Evolutionary conservation across 1,140 invertebrate genomes (phyloP), one percentile per base, ranked within the genome.

Genomic region (Condylostylus longicornis): DNA sequence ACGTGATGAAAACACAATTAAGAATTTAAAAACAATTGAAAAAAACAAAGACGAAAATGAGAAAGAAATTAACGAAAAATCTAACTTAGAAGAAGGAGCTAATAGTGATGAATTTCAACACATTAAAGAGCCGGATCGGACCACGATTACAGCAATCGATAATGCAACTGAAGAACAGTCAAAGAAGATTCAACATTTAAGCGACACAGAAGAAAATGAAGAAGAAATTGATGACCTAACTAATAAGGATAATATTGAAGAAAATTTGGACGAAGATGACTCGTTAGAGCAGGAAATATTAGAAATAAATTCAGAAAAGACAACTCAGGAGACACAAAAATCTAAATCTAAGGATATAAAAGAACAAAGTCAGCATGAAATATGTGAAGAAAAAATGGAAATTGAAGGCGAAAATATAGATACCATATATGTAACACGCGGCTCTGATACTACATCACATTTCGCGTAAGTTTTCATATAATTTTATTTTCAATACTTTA

Each of bases 91-190:
- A 22, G 67, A 72, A 18, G 67, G 75, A 2, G 30, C 18, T 14
- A 55, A 58, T 10, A 44, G 53, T 0, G 55, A 58, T 18, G 66
- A 79, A 28, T 93, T 81, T 58, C 78, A 93, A 60, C 89, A 94
- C 58, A 76, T 94, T 1, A 77, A 81, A 46, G 74, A 88, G 45
- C 70, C 82, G 0, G 76, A 80, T 39, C 72, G 75, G 19, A 70
- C 64, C 34, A 74, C 76, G 47, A 61, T 64, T 35, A 52, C 48
- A 46, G 71, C 74, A 0, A 58, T 80, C 37, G 79, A 82, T 41
- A 74, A 75, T 31, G 79, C 77, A 1, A 82, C 78, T 0, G 74
- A 82, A 55, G 85, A 94, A 49, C 87, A 95, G 64, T 76, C 79
- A 1, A 71, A 80, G 40, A 71, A 80, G 43, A 67, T 76, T 2